These are phyloP conservation scores for Drosophila niveifrons DNA, from an alignment of 2,888 invertebrate species.

Conservation along the genomic window DNA sequence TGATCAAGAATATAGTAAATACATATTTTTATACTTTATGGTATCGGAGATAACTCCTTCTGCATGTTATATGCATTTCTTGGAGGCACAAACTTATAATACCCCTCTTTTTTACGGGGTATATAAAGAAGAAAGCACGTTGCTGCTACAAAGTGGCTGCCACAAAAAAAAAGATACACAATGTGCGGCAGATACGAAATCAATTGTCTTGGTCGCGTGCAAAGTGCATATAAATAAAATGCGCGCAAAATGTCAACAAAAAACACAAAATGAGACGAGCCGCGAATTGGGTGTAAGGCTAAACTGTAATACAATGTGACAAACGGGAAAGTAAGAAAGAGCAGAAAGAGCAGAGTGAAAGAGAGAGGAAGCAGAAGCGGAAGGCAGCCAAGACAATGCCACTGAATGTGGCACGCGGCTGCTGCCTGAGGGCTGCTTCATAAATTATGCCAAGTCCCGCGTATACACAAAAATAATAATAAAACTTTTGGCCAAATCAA, in stretches of 20 bases:
- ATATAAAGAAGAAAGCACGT: background rate
- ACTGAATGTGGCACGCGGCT: conserved; percentile 38
- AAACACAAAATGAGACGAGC: conserved; percentile 33
- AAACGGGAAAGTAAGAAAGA: background rate
- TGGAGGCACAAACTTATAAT: no score
- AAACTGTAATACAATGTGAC: background rate
- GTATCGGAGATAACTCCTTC: no score
- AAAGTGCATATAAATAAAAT: conserved; percentile 79
- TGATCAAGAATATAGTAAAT: no score
- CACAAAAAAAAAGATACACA: conserved; percentile 22
- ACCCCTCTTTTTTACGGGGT: background rate
- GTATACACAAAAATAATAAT: conserved; percentile 28
- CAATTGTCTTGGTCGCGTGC: conserved; percentile 59
- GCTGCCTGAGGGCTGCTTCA: conserved; percentile 49
- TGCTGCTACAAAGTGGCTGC: conserved; percentile 7
- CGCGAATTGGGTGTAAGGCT: conserved; percentile 2
- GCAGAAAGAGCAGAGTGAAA: background rate
- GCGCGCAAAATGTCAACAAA: conserved; percentile 79
- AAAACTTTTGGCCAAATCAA: conserved; percentile 53
- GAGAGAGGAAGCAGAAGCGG: background rate
- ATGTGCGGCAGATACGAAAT: conserved; percentile 49
- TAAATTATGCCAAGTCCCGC: conserved; percentile 34
- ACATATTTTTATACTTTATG: no score
- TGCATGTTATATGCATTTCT: no score
- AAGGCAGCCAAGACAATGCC: conserved; percentile 29